Evolutionary conservation across 2,113 vertebrate genomes (phyloP).

Genomic region (Chloropsis hardwickii): DNA sequence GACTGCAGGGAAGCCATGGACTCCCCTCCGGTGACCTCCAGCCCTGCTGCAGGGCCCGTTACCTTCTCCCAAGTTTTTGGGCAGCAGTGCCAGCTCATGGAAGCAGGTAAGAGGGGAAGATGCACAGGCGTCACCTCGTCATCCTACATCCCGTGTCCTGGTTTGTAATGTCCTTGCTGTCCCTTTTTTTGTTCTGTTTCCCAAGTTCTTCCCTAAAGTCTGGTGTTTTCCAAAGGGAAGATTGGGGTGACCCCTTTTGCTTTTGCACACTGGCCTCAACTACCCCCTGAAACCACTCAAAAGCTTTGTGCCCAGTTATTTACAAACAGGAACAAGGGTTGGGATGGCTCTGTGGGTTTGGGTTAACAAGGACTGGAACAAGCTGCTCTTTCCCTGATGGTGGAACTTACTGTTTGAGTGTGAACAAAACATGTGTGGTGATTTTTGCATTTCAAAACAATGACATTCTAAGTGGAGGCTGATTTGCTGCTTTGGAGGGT

Average conservation of each 20-base stretch:
- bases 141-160: background rate
- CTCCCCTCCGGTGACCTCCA: background rate
- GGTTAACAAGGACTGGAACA: fast-evolving
- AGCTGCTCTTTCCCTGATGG: fast-evolving
- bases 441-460: background rate
- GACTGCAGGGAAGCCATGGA: constrained; percentile 62
- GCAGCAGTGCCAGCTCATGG: constrained; percentile 80
- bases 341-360: fast-evolving
- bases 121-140: fast-evolving
- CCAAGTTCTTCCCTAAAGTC: background rate
- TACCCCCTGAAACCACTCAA: background rate
- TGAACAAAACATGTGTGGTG: fast-evolving
- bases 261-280: fast-evolving
- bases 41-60: constrained; percentile 11
- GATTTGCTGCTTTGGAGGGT: background rate
- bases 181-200: too few relatives aligned
- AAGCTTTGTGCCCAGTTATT: background rate
- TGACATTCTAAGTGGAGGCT: fast-evolving
- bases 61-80: constrained; percentile 80
- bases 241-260: background rate
- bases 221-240: background rate
- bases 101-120: constrained; percentile 69
- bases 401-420: background rate
- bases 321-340: fast-evolving
- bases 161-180: fast-evolving